A percentile compares a stretch with the other conserved stretches of the same genome.
Conservation (phyloP, 2,113 vertebrate genomes). For the Poeciliopsis turrubarensis region DNA sequence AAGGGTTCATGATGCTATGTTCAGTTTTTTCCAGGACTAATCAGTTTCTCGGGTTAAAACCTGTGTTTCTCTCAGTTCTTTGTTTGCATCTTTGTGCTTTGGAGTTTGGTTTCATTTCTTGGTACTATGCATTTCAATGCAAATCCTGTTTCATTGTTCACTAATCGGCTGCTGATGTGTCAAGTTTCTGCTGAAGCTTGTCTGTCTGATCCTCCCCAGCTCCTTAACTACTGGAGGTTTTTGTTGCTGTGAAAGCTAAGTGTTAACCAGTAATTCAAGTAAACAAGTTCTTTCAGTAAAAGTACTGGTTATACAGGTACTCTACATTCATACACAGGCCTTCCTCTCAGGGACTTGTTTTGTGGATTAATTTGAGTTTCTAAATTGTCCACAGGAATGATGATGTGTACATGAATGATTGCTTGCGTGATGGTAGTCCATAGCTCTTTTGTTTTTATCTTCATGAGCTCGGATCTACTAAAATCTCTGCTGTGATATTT, state of each 20-base stretch:
- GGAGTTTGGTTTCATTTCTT: background rate
- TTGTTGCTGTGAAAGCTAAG: background rate
- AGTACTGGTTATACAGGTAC: background rate
- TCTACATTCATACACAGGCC: background rate
- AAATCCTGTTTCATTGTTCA: rapidly evolving
- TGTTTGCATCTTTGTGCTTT: background rate
- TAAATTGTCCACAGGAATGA: too few relatives aligned
- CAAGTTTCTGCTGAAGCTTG: background rate
- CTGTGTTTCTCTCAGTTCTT: background rate
- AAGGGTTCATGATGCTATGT: background rate
- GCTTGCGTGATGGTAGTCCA: background rate
- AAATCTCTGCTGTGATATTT: background rate
- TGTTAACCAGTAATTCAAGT: background rate
- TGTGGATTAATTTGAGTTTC: too few relatives aligned
- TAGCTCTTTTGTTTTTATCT: background rate
- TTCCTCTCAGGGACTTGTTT: background rate
- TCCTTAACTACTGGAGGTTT: background rate
- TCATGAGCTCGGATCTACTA: background rate
- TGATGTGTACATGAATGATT: background rate
- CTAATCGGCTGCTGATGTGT: background rate
- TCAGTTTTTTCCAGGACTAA: background rate
- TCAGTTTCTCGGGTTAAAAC: background rate
- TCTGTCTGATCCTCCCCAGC: background rate
- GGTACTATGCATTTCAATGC: background rate
- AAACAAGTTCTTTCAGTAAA: background rate